A percentile compares a stretch with the other conserved stretches of the same genome.
Conservation (phyloP, 64 coral and sea anemone genomes). For the Stylophora pistillata region DNA sequence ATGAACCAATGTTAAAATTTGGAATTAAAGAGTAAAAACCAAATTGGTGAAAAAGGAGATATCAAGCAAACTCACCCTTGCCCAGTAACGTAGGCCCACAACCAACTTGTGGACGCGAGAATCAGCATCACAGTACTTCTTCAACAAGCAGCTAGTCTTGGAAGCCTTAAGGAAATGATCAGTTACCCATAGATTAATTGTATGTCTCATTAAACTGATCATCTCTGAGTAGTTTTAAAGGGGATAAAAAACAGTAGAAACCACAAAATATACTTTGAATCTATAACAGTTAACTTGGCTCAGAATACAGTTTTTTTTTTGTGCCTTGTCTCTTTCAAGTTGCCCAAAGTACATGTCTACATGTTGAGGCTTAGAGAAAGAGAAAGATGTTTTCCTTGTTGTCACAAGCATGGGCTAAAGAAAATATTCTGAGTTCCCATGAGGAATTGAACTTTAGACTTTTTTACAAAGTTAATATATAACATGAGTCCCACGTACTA, state of each 20-base stretch:
- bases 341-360: too few relatives aligned
- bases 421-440: too few relatives aligned
- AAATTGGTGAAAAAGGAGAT: background rate
- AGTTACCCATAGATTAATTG: background rate
- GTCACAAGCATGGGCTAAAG: too few relatives aligned
- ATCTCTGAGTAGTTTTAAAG: background rate
- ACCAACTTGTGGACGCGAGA: slow-evolving; percentile 49
- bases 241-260: too few relatives aligned
- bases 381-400: too few relatives aligned
- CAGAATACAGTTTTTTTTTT: too few relatives aligned
- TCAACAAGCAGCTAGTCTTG: slow-evolving; percentile 67
- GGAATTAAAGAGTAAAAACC: background rate
- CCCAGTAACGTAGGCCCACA: slow-evolving; percentile 84
- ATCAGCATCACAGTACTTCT: slow-evolving; percentile 69
- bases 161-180: slow-evolving; percentile 43
- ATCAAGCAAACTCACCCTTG: slow-evolving; percentile 56
- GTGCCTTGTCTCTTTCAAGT: too few relatives aligned
- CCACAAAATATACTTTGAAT: too few relatives aligned
- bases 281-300: too few relatives aligned
- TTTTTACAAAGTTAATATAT: too few relatives aligned
- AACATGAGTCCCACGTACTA: too few relatives aligned
- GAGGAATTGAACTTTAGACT: too few relatives aligned
- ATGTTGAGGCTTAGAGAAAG: background rate
- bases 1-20: background rate
- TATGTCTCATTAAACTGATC: background rate